Conservation (phyloP, 2,113 vertebrate genomes). For the Eleginops maclovinus region DNA sequence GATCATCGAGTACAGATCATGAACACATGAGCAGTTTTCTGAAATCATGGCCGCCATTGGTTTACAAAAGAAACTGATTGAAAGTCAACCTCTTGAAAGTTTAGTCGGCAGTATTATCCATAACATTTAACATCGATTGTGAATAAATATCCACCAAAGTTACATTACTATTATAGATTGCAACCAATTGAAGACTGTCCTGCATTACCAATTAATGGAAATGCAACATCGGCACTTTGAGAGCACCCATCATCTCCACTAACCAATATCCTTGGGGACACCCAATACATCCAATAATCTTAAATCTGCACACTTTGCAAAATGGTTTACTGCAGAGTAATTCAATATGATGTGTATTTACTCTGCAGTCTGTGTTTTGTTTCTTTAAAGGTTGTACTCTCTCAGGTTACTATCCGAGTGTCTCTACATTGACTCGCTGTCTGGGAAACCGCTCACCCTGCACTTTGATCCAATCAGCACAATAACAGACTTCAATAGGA, state of each 20-base stretch:
- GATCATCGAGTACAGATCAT: too few species aligned
- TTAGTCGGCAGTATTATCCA: too few species aligned
- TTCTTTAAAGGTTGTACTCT: constrained; percentile 9
- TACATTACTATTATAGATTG: background rate
- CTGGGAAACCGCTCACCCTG: constrained; percentile 25
- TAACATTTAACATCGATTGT: background rate
- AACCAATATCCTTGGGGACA: background rate
- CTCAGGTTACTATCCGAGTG: background rate
- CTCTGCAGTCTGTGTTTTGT: background rate
- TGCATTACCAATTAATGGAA: background rate
- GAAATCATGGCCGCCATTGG: too few species aligned
- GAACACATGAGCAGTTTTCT: too few species aligned
- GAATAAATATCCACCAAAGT: background rate
- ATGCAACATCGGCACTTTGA: background rate
- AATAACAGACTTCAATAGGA: constrained; percentile 24
- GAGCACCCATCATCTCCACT: background rate
- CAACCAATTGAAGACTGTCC: background rate
- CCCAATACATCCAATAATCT: background rate
- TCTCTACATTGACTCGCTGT: constrained; percentile 37
- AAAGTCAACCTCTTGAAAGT: too few species aligned
- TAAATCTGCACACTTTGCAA: background rate
- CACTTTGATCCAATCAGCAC: constrained; percentile 46
- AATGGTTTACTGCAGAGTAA: background rate
- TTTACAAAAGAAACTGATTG: too few species aligned
- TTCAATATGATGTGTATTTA: too few species aligned